phyloP scores from a whole-genome alignment of 2,888 invertebrate genomes.

The Xanthia icteritia region DNA sequence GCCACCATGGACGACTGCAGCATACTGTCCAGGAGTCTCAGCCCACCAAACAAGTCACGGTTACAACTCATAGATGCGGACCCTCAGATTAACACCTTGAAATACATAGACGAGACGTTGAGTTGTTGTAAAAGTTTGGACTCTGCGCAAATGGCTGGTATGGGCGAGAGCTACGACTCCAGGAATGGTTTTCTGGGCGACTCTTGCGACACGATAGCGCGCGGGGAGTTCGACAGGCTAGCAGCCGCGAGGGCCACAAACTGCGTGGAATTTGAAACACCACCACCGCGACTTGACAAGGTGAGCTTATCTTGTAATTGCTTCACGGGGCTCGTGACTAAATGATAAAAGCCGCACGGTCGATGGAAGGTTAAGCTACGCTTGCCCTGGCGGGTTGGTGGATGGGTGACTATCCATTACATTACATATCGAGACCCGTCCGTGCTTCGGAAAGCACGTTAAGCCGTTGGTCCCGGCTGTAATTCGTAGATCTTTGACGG shows the following conservation, averaged over 20 bases:
- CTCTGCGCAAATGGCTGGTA: slow-evolving; percentile 86
- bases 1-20: slow-evolving; percentile 90
- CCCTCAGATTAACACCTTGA: slow-evolving; percentile 90
- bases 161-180: slow-evolving; percentile 88
- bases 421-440: too few relatives aligned
- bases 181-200: slow-evolving; percentile 86
- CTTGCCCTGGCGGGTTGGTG: too few relatives aligned
- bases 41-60: slow-evolving; percentile 85
- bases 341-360: too few relatives aligned
- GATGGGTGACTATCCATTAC: too few relatives aligned
- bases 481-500: too few relatives aligned
- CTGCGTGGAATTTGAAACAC: slow-evolving; percentile 82
- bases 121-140: slow-evolving; percentile 89
- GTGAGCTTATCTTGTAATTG: slow-evolving; percentile 61
- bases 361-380: too few relatives aligned
- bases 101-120: slow-evolving; percentile 91
- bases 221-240: slow-evolving; percentile 83
- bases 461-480: too few relatives aligned
- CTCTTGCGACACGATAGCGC: slow-evolving; percentile 87
- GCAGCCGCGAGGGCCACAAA: slow-evolving; percentile 76
- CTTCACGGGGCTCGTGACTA: background rate
- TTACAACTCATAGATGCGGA: slow-evolving; percentile 87
- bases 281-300: slow-evolving; percentile 83
- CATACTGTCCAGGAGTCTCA: slow-evolving; percentile 86
- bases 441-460: too few relatives aligned